A percentile compares a stretch with the other conserved stretches of the same genome.
These are phyloP conservation scores for Dyspetes luteomarginatus DNA, from an alignment of 2,888 invertebrate genomes.

Conservation along the genomic window DNA sequence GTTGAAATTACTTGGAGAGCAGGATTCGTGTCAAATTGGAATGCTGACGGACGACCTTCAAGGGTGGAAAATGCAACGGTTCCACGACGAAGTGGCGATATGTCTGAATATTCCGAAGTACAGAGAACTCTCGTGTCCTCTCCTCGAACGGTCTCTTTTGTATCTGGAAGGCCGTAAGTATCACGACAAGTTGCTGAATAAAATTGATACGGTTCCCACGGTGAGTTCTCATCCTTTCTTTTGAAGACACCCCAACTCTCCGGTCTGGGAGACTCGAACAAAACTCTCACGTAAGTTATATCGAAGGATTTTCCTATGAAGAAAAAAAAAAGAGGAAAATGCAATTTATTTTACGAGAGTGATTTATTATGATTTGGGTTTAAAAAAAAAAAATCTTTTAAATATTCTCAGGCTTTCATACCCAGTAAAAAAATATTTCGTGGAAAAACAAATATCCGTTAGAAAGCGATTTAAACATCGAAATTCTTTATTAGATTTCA, in stretches of 20 bases:
- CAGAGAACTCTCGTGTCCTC: conserved; percentile 97
- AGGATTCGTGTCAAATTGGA: conserved; percentile 94
- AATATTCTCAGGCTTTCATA: too few relatives aligned
- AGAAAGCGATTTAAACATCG: background rate
- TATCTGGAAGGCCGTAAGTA: conserved; percentile 94
- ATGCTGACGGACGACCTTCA: conserved; percentile 96
- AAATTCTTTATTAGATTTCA: background rate
- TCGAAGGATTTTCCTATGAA: conserved; percentile 96
- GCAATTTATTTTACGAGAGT: too few relatives aligned
- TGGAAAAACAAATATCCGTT: background rate
- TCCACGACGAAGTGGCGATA: conserved; percentile 97
- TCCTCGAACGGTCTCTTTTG: conserved; percentile 88
- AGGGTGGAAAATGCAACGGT: conserved; percentile 97
- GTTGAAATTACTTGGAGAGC: conserved; percentile 93
- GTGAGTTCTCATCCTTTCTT: conserved; percentile 89
- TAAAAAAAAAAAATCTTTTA: too few relatives aligned
- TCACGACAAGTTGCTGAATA: conserved; percentile 97
- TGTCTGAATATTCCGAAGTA: conserved; percentile 98
- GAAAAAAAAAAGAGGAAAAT: conserved; percentile 31
- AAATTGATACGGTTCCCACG: conserved; percentile 95
- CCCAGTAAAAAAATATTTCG: too few relatives aligned
- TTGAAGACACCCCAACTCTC: conserved; percentile 99
- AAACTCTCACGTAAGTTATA: conserved; percentile 97
- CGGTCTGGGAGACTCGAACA: conserved; percentile 97
- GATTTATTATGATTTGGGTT: too few relatives aligned